phyloP scores from a whole-genome alignment of 2,888 invertebrate species.

The Harpalus rubripes region DNA sequence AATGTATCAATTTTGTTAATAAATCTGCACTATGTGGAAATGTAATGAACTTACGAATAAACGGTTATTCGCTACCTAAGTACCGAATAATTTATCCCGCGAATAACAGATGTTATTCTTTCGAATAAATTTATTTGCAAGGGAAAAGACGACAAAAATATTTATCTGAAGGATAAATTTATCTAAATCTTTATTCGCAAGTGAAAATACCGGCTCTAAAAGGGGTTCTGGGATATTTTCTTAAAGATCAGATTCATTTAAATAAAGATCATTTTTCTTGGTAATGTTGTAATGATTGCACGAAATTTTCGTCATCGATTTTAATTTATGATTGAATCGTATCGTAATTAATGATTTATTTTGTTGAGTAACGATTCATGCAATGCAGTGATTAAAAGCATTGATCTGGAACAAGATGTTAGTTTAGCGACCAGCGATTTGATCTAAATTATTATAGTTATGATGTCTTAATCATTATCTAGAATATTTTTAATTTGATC shows the following conservation, averaged over 20 bases:
- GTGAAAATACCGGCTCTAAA: no score
- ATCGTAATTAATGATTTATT: slow-evolving; percentile 32
- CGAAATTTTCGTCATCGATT: neutral
- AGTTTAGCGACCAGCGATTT: slow-evolving; percentile 10
- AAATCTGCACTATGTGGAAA: no score
- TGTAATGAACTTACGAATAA: no score
- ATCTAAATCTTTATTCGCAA: no score
- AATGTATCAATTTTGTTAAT: no score
- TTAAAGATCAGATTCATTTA: neutral
- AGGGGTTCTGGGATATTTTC: neutral
- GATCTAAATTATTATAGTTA: slow-evolving; percentile 38
- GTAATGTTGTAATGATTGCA: neutral
- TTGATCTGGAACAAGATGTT: slow-evolving; percentile 15
- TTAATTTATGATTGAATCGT: slow-evolving; percentile 30
- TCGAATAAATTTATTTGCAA: no score
- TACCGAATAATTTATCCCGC: no score
- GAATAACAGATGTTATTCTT: no score
- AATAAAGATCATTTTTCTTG: neutral
- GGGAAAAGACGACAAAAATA: no score
- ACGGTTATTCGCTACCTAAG: no score
- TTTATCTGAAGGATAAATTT: no score
- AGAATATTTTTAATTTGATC: slow-evolving; percentile 22
- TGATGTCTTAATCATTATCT: slow-evolving; percentile 45
- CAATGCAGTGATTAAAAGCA: slow-evolving; percentile 21
- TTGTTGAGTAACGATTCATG: slow-evolving; percentile 30